Percentiles rank a stretch among this genome's conserved stretches.
Conservation (phyloP, 1,140 invertebrate genomes). For the Planococcus citri region DNA sequence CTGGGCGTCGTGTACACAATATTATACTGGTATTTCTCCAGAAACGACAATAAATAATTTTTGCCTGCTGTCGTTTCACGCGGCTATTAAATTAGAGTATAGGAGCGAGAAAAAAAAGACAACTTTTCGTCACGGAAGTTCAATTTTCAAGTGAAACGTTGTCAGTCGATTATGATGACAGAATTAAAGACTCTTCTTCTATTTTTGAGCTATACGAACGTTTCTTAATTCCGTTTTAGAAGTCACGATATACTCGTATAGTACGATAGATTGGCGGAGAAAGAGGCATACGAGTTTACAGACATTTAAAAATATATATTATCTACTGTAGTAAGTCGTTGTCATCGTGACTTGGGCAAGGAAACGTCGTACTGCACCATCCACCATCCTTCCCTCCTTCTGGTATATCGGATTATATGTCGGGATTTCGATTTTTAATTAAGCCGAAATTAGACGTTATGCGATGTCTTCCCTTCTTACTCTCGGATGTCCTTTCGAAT, state of each 20-base stretch:
- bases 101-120: background rate
- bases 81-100: background rate
- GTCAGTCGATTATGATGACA: constrained; percentile 6
- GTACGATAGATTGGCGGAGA: too few relatives aligned
- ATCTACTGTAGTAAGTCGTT: background rate
- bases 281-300: background rate
- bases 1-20: too few relatives aligned
- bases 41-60: too few relatives aligned
- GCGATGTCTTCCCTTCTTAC: too few relatives aligned
- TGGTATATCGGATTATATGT: too few relatives aligned
- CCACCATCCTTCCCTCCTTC: too few relatives aligned
- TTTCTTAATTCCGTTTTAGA: background rate
- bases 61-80: background rate
- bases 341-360: background rate
- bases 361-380: background rate
- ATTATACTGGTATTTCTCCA: too few relatives aligned
- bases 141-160: constrained; percentile 3
- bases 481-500: too few relatives aligned
- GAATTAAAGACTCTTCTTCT: background rate
- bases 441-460: too few relatives aligned
- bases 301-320: background rate
- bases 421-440: too few relatives aligned
- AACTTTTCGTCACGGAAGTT: constrained; percentile 4
- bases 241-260: constrained; percentile 6
- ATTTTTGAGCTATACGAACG: background rate